phyloP scores from a whole-genome alignment of 2,797 vertebrate genomes.

The Chanos chanos region DNA sequence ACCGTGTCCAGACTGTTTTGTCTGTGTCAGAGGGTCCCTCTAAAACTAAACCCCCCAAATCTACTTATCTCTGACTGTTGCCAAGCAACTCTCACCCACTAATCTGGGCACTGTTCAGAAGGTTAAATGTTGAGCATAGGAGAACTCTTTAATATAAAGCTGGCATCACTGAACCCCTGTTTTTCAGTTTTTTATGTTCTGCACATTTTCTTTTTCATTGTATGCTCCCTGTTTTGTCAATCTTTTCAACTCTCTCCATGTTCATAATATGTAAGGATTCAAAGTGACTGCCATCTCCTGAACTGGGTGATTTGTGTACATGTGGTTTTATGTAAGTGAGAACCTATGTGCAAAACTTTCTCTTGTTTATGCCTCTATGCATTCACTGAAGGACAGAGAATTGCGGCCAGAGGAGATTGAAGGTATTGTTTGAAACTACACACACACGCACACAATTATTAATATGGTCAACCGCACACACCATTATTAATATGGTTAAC shows the following conservation, averaged over 20 bases:
- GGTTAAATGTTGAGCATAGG: too few species aligned
- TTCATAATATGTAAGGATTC: too few species aligned
- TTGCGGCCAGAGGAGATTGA: conserved; percentile 75
- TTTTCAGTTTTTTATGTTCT: too few species aligned
- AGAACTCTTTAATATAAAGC: too few species aligned
- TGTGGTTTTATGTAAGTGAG: background rate
- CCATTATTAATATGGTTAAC: background rate
- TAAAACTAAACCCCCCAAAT: conserved; percentile 50
- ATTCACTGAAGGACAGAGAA: conserved; percentile 66
- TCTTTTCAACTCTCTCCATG: too few species aligned
- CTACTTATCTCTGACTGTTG: conserved; percentile 55
- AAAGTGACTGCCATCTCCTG: too few species aligned
- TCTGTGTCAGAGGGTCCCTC: conserved; percentile 34
- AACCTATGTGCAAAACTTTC: background rate
- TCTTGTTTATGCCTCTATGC: conserved; percentile 21
- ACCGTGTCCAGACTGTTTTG: background rate
- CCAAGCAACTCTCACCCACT: conserved; percentile 37
- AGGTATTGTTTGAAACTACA: conserved; percentile 54
- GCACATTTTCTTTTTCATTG: too few species aligned
- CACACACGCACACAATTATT: background rate
- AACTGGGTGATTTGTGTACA: too few species aligned
- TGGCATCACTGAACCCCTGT: too few species aligned
- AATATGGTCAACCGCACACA: background rate
- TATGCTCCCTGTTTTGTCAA: too few species aligned
- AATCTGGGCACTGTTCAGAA: conserved; percentile 41